These are phyloP conservation scores for Heloderma charlesbogerti DNA, from an alignment of 2,113 vertebrate genomes.

Conservation along the genomic window DNA sequence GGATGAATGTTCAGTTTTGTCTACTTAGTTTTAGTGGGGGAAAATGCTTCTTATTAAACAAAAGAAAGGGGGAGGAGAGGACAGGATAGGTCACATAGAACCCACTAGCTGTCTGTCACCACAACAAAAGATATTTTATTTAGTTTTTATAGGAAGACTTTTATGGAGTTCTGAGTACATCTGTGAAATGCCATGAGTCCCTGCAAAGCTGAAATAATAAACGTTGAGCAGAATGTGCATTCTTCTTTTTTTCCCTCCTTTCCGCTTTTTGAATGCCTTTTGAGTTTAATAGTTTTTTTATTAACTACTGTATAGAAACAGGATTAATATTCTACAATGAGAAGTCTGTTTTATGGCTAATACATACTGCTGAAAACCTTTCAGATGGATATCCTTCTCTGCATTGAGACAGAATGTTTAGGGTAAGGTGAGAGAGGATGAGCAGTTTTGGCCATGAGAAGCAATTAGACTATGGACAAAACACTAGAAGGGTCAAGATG, in stretches of 20 bases:
- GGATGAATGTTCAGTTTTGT: neutral
- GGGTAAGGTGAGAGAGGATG: neutral
- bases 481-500: neutral
- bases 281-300: neutral
- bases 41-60: neutral
- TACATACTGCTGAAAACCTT: neutral
- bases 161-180: neutral
- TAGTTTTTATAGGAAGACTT: neutral
- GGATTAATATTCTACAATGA: neutral
- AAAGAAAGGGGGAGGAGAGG: neutral
- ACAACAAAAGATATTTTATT: neutral
- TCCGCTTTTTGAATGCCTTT: neutral
- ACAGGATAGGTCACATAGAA: neutral
- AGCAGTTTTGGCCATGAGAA: neutral
- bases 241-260: neutral
- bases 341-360: neutral
- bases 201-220: neutral
- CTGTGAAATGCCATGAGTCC: neutral
- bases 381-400: neutral
- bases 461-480: neutral
- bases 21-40: neutral
- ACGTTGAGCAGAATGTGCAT: neutral
- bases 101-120: neutral
- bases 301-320: neutral
- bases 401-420: neutral